A percentile compares a stretch with the other conserved stretches of the same genome.
Conservation (phyloP, 2,797 vertebrate species). For the Centroberyx gerrardi region DNA sequence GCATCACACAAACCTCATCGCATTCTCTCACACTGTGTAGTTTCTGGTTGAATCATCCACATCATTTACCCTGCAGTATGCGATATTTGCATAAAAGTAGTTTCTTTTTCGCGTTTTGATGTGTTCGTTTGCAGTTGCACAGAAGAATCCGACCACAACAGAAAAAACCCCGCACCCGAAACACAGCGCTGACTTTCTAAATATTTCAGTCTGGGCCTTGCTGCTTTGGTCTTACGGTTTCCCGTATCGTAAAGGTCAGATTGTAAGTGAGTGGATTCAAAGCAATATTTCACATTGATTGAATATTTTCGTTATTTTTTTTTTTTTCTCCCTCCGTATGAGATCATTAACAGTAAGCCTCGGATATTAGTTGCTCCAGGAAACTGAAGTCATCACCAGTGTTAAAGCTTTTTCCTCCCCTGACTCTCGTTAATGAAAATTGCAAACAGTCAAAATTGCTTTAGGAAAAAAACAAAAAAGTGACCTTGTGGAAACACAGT, state of each 20-base stretch:
- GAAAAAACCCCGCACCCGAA: conserved; percentile 54
- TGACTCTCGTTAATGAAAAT: conserved; percentile 38
- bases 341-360: conserved; percentile 33
- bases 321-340: conserved; percentile 24
- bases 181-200: conserved; percentile 33
- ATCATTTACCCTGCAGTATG: conserved; percentile 67
- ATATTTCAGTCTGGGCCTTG: conserved; percentile 42
- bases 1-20: conserved; percentile 50
- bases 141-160: conserved; percentile 40
- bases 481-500: background rate
- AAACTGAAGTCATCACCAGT: background rate
- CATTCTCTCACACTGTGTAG: conserved; percentile 45
- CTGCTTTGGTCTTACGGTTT: conserved; percentile 35
- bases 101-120: conserved; percentile 69
- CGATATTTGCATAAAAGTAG: conserved; percentile 74
- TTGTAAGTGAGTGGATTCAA: conserved; percentile 48
- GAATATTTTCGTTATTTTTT: conserved; percentile 31
- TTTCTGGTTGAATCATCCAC: conserved; percentile 69
- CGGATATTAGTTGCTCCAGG: conserved; percentile 37
- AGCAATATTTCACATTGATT: conserved; percentile 41
- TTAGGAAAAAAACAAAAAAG: background rate
- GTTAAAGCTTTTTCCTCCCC: conserved; percentile 9
- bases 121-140: conserved; percentile 49
- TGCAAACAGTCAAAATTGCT: conserved; percentile 28
- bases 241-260: conserved; percentile 48